Evolutionary conservation across 2,888 invertebrate genomes (phyloP).

Genomic region (Lamellibrachia satsuma): DNA sequence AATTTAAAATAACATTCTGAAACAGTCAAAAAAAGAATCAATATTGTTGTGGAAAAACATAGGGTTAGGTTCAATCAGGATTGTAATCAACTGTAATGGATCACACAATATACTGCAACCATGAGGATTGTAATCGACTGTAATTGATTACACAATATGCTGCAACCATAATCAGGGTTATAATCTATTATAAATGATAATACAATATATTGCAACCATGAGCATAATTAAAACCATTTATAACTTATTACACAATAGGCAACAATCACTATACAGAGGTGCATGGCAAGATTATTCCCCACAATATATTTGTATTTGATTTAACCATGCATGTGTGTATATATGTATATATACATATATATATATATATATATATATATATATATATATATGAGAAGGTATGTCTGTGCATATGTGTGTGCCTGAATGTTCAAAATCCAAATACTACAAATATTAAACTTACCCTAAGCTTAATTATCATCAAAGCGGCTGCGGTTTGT

Average conservation of each 20-base stretch:
- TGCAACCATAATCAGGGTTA: neutral
- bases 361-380: no score
- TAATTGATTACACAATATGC: neutral
- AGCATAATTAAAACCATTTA: neutral
- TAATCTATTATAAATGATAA: neutral
- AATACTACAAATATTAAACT: slow-evolving; percentile 17
- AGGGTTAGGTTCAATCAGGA: no score
- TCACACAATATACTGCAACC: neutral
- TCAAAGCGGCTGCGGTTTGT: slow-evolving; percentile 19
- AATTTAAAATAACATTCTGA: no score
- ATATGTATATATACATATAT: no score
- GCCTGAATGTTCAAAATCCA: neutral
- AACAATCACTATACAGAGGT: no score
- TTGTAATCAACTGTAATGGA: no score
- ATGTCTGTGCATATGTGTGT: no score
- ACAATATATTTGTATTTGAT: no score
- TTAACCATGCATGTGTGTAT: no score
- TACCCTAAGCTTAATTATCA: slow-evolving; percentile 29
- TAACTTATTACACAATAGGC: neutral
- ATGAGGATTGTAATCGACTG: neutral
- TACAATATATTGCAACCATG: neutral
- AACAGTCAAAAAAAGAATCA: neutral
- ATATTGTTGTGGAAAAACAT: no score
- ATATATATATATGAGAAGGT: no score
- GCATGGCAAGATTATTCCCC: no score